Evolutionary conservation across 2,113 vertebrate genomes (phyloP), one percentile per base, ranked within the genome.

Genomic region (Probosciger aterrimus): DNA sequence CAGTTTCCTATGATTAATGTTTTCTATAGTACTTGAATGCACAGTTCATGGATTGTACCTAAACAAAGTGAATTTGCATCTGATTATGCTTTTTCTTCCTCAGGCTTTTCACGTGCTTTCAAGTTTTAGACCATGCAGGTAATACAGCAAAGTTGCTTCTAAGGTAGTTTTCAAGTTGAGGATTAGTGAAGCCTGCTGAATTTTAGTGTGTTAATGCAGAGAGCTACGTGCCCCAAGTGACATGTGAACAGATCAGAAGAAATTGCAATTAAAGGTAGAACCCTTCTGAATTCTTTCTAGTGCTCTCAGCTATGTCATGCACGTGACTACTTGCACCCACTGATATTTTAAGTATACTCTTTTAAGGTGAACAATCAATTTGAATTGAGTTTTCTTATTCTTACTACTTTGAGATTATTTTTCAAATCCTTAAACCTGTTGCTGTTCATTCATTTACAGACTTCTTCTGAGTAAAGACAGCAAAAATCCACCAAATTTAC

Each of bases 1-100:
- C 98, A 98, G 97, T 98, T 97, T 97, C 96, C 92, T 31, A 92
- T 99, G 98, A 99, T 99, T 96, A 98, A 99, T 99, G 98, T 97
- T 98, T 96, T 94, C 95, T 53, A 73, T 94, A 95, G 96, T 85
- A 96, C 95, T 97, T 96, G 93, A 98, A 97, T 87, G 97, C 96
- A 76, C 82, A 83, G 82, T 88, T 96, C 87, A 95, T 92, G 94
- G 97, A 84, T 92, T 78, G 97, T 70, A 87, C 98, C 98, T 96
- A 98, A 97, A 98, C 98, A 97, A 92, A 97, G 97, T 95, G 88
- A 95, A 97, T 98, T 98, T 98, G 97, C 98, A 98, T 98, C 97
- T 98, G 97, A 97, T 97, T 96, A 97, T 96, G 94, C 92, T 73
- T 86, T 92, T 92, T 92, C 78, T 12, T 64, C 14, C 7, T 25